phyloP scores from a whole-genome alignment of 2,797 vertebrate species.

The Peromyscus melanophrys region DNA sequence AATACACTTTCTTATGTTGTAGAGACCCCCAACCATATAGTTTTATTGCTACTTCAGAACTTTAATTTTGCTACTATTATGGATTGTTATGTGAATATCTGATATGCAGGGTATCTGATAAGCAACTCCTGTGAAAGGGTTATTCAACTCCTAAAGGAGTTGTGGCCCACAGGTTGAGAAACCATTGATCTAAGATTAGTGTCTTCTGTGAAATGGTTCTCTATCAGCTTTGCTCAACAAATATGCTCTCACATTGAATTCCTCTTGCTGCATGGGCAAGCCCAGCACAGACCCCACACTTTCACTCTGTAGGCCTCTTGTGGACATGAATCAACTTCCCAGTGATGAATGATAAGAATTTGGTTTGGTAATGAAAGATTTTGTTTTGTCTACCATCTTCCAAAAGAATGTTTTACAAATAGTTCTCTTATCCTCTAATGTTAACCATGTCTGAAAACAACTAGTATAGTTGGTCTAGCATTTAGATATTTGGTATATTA shows the following conservation, averaged over 20 bases:
- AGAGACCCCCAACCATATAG: not conserved
- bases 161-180: not conserved
- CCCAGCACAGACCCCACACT: not conserved
- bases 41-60: not conserved
- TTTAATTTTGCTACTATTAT: not conserved
- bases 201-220: not conserved
- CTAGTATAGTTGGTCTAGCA: not conserved
- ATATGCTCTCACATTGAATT: not conserved
- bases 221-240: not conserved
- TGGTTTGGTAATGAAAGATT: conserved; percentile 1
- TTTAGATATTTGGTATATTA: not conserved
- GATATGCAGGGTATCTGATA: not conserved
- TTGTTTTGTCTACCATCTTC: conserved; percentile 36
- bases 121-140: not conserved
- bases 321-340: not conserved
- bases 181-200: not conserved
- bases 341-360: not conserved
- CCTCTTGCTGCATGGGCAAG: not conserved
- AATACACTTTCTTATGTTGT: not conserved
- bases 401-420: conserved; percentile 35
- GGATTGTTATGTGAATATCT: not conserved
- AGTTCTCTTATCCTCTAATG: not conserved
- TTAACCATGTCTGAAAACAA: not conserved
- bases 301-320: not conserved
- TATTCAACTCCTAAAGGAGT: not conserved